Conservation (phyloP, 2,113 vertebrate genomes). For the Etheostoma spectabile region DNA sequence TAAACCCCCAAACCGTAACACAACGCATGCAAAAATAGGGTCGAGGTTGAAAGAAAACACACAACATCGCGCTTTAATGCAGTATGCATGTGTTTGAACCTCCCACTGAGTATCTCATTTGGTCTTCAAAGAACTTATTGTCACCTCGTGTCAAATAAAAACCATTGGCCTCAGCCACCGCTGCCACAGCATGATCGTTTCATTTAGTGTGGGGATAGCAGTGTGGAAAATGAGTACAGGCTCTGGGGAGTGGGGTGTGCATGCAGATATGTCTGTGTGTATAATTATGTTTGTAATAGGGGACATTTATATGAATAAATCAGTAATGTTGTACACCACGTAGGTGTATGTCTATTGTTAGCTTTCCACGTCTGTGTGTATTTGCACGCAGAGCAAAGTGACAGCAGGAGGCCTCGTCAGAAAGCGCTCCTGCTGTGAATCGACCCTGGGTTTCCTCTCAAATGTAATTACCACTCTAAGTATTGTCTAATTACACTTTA, state of each 20-base stretch:
- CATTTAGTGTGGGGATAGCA: conserved; percentile 25
- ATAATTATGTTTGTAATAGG: conserved; percentile 50
- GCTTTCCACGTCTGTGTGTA: conserved; percentile 23
- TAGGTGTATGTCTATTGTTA: conserved; percentile 38
- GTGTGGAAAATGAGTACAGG: conserved; percentile 48
- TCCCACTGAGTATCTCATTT: background rate
- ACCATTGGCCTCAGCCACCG: conserved; percentile 13
- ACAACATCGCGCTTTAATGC: background rate
- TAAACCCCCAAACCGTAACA: no score
- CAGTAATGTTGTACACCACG: conserved; percentile 10
- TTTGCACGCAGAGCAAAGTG: conserved; percentile 36
- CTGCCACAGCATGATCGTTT: conserved; percentile 6
- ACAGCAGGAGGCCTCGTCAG: conserved; percentile 67
- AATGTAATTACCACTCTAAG: conserved; percentile 86
- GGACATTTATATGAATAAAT: conserved; percentile 43
- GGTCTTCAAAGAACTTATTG: conserved; percentile 32
- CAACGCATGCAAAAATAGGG: no score
- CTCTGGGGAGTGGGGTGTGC: conserved; percentile 39
- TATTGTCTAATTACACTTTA: conserved; percentile 87
- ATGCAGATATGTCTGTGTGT: conserved; percentile 55
- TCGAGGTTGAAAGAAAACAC: no score
- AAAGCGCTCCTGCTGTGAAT: conserved; percentile 77
- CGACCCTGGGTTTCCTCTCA: conserved; percentile 78
- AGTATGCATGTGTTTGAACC: conserved; percentile 9
- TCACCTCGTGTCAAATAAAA: conserved; percentile 23